Conservation (phyloP, 2,797 vertebrate species). For the Lacerta bilineata region DNA sequence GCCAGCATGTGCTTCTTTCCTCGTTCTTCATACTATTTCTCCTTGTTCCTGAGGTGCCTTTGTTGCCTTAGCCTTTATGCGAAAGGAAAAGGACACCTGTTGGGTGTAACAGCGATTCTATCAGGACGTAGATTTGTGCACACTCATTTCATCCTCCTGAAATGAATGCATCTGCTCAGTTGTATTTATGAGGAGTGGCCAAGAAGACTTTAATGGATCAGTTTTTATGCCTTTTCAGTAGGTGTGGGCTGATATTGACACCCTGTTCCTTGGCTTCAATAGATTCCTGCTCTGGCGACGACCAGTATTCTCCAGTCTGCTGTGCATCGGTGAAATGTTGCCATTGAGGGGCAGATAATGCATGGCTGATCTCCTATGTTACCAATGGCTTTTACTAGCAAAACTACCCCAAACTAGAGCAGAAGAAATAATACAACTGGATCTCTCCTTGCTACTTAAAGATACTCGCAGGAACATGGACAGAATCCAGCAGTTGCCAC, state of each 20-base stretch:
- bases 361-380: constrained; percentile 86
- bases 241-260: constrained; percentile 68
- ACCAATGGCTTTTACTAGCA: constrained; percentile 84
- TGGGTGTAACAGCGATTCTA: constrained; percentile 24
- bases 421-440: constrained; percentile 75
- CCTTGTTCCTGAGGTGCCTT: constrained; percentile 58
- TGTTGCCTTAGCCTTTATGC: constrained; percentile 48
- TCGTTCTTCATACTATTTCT: constrained; percentile 56
- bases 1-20: constrained; percentile 67
- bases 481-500: constrained; percentile 79
- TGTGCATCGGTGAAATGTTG: constrained; percentile 92
- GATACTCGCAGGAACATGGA: constrained; percentile 75
- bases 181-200: constrained; percentile 12
- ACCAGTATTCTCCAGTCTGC: constrained; percentile 90
- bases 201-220: not conserved
- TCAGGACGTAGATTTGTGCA: constrained; percentile 23
- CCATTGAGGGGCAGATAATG: constrained; percentile 85
- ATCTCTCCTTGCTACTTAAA: constrained; percentile 83
- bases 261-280: constrained; percentile 83
- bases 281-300: constrained; percentile 94
- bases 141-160: constrained; percentile 24
- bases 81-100: constrained; percentile 53
- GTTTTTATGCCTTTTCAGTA: constrained; percentile 34
- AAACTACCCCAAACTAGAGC: constrained; percentile 79
- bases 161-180: constrained; percentile 8